Evolutionary conservation across 2,113 vertebrate genomes (phyloP).

Genomic region (Entosphenus tridentatus): DNA sequence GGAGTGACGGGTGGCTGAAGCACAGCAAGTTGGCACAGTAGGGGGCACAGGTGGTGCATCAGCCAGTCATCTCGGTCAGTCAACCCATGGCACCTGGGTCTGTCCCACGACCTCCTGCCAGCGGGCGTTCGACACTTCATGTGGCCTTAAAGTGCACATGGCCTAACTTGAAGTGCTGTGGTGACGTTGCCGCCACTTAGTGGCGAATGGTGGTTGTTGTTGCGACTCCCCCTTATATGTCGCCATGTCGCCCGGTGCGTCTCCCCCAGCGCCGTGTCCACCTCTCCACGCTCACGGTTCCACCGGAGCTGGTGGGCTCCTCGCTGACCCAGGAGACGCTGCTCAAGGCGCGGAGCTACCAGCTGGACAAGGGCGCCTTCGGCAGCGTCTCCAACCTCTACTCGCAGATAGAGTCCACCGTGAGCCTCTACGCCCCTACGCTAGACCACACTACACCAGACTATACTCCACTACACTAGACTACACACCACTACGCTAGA

Average conservation of each 20-base stretch:
- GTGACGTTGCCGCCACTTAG: neutral
- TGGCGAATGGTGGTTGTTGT: neutral
- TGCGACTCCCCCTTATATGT: conserved; percentile 13
- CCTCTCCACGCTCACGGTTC: conserved; percentile 52
- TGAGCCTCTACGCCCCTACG: conserved; percentile 19
- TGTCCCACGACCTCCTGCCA: too few relatives aligned
- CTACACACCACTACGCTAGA: too few relatives aligned
- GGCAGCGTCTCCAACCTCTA: conserved; percentile 96
- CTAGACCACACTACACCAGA: too few relatives aligned
- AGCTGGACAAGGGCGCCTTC: conserved; percentile 94
- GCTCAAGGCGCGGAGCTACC: conserved; percentile 87
- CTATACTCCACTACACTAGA: too few relatives aligned
- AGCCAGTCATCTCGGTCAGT: too few relatives aligned
- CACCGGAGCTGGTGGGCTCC: conserved; percentile 44
- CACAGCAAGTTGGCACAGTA: too few relatives aligned
- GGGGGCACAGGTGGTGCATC: too few relatives aligned
- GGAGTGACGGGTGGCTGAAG: too few relatives aligned
- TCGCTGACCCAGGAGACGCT: conserved; percentile 93
- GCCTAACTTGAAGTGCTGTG: neutral
- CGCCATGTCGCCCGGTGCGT: neutral
- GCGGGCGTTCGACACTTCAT: too few relatives aligned
- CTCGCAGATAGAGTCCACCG: conserved; percentile 77
- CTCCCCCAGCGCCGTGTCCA: conserved; percentile 48
- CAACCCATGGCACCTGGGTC: too few relatives aligned
- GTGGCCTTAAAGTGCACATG: neutral